Evolutionary conservation across 2,113 vertebrate species (phyloP).

Genomic region (Perognathus longimembris): DNA sequence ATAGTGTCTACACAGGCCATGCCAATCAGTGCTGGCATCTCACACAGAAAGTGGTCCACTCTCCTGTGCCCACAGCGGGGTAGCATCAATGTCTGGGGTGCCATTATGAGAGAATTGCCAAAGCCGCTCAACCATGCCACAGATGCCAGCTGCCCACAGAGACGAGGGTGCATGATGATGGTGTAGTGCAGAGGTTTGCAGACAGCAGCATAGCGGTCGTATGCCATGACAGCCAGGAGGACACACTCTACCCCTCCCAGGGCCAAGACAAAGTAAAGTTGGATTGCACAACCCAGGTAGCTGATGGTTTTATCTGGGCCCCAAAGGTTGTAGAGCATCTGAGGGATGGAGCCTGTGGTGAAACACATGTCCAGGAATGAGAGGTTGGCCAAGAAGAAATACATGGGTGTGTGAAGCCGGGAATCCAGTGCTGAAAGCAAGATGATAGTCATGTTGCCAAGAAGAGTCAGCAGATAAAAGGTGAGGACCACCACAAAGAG

Average conservation of each 20-base stretch:
- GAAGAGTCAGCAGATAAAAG: conserved; percentile 74
- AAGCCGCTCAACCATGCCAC: conserved; percentile 73
- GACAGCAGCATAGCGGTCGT: conserved; percentile 57
- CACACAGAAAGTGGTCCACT: conserved; percentile 78
- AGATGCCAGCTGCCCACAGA: conserved; percentile 64
- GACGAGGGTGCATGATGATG: conserved; percentile 53
- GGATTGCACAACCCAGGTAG: conserved; percentile 69
- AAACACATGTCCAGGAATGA: conserved; percentile 75
- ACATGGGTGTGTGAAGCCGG: conserved; percentile 74
- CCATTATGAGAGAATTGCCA: conserved; percentile 74
- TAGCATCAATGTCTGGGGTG: conserved; percentile 66
- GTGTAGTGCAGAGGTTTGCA: conserved; percentile 73
- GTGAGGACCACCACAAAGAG: conserved; percentile 69
- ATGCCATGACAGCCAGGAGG: conserved; percentile 75
- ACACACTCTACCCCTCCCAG: conserved; percentile 76
- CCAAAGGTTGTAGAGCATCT: conserved; percentile 76
- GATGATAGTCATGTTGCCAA: conserved; percentile 76
- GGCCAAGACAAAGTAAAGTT: conserved; percentile 76
- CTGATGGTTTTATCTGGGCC: conserved; percentile 78
- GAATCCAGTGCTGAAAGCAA: conserved; percentile 58
- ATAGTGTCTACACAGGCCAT: conserved; percentile 72
- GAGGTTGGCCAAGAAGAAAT: conserved; percentile 79
- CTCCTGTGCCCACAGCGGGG: conserved; percentile 65
- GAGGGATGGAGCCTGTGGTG: conserved; percentile 71
- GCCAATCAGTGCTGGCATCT: conserved; percentile 76